phyloP scores from a whole-genome alignment of 2,888 invertebrate species.

The Plagodis dolabraria region DNA sequence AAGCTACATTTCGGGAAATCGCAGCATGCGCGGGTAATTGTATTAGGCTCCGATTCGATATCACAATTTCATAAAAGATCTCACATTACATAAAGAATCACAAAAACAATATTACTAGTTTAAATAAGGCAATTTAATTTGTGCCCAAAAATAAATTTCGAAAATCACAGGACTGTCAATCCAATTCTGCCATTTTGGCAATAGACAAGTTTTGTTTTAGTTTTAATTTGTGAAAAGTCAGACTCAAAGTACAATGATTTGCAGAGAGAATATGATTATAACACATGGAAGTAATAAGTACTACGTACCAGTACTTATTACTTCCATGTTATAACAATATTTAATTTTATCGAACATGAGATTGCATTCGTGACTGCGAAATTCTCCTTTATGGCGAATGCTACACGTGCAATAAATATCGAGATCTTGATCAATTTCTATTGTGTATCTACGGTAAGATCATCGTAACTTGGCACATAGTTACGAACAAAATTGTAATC shows the following conservation, averaged over 20 bases:
- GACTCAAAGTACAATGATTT: not conserved
- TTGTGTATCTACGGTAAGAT: too few relatives aligned
- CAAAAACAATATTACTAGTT: conserved; percentile 44
- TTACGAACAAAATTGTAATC: too few relatives aligned
- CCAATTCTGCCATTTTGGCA: conserved; percentile 79
- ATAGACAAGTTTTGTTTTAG: conserved; percentile 54
- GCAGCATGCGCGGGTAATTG: conserved; percentile 55
- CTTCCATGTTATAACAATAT: too few relatives aligned
- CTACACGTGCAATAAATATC: too few relatives aligned
- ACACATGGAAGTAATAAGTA: too few relatives aligned
- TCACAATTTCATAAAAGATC: conserved; percentile 36
- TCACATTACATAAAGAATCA: conserved; percentile 47
- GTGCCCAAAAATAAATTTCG: conserved; percentile 78
- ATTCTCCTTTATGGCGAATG: too few relatives aligned
- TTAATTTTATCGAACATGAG: too few relatives aligned
- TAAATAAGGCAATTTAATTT: conserved; percentile 61
- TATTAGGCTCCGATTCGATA: conserved; percentile 41
- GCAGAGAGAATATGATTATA: not conserved
- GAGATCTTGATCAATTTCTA: too few relatives aligned
- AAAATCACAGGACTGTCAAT: conserved; percentile 80
- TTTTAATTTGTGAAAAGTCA: conserved; percentile 25
- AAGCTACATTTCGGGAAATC: conserved; percentile 71
- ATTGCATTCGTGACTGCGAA: too few relatives aligned
- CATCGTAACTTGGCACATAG: too few relatives aligned
- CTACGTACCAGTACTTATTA: too few relatives aligned